phyloP scores from a whole-genome alignment of 2,888 invertebrate species.

The Tupiocoris notatus region DNA sequence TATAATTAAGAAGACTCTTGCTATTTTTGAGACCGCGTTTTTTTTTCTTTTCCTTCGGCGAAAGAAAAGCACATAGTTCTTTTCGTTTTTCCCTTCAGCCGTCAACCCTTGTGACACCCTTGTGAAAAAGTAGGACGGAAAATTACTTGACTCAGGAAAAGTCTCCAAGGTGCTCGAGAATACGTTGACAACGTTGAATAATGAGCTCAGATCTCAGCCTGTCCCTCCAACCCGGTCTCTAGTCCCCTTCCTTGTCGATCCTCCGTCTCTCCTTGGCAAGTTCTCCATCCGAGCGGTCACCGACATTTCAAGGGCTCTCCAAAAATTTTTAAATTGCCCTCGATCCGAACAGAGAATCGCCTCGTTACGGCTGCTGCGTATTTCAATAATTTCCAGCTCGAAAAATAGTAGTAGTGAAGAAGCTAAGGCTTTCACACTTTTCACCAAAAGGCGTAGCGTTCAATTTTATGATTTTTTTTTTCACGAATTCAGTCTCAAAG shows the following conservation, averaged over 20 bases:
- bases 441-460: no score
- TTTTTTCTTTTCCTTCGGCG: not conserved
- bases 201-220: conserved; percentile 31
- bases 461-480: no score
- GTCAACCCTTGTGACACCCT: conserved; percentile 4
- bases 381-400: no score
- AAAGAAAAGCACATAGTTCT: conserved; percentile 17
- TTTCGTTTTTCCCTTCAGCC: conserved; percentile 20
- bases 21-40: not conserved
- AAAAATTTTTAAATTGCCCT: conserved; percentile 33
- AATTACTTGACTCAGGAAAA: conserved; percentile 41
- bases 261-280: not conserved
- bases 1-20: not conserved
- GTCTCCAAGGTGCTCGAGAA: conserved; percentile 34
- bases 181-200: conserved; percentile 39
- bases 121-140: conserved; percentile 31
- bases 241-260: not conserved
- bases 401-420: no score
- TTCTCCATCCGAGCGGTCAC: conserved; percentile 22
- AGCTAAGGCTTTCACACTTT: no score
- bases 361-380: not conserved
- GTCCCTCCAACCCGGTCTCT: not conserved
- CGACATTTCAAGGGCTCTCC: conserved; percentile 32
- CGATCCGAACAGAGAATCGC: not conserved
- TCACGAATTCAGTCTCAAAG: no score